phyloP scores from a whole-genome alignment of 2,797 vertebrate genomes.

The Brotula barbata region DNA sequence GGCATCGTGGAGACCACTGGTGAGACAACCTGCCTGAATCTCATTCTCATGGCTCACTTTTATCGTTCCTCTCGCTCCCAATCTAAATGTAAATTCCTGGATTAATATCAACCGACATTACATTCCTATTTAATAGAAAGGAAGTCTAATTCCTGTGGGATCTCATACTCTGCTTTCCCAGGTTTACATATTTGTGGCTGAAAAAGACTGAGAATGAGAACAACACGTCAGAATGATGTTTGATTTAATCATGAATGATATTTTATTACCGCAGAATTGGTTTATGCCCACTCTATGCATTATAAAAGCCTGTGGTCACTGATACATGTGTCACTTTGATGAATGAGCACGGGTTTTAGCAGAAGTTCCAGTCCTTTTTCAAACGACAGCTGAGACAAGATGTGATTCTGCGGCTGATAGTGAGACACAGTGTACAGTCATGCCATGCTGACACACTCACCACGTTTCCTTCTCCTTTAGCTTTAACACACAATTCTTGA shows the following conservation, averaged over 20 bases:
- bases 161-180: conserved; percentile 29
- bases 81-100: conserved; percentile 55
- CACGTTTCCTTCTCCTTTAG: conserved; percentile 32
- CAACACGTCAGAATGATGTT: conserved; percentile 31
- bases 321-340: conserved; percentile 64
- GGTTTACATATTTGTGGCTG: conserved; percentile 24
- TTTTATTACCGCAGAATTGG: conserved; percentile 60
- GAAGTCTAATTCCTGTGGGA: conserved; percentile 15
- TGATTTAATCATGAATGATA: conserved; percentile 67
- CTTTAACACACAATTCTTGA: conserved; percentile 44
- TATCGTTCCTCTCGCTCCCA: conserved; percentile 12
- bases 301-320: conserved; percentile 61
- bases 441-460: conserved; percentile 24
- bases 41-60: neutral
- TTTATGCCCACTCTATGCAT: conserved; percentile 65
- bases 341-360: conserved; percentile 48
- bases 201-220: conserved; percentile 22
- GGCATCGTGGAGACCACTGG: conserved; percentile 92
- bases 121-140: conserved; percentile 31
- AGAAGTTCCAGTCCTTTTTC: conserved; percentile 56
- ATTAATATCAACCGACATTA: conserved; percentile 30
- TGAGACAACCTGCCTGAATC: conserved; percentile 52
- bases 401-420: conserved; percentile 26
- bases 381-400: conserved; percentile 38
- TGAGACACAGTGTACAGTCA: conserved; percentile 28